Percentiles rank a stretch among this genome's conserved stretches.
Conservation (phyloP, 1,140 invertebrate genomes). For the Leptopilina boulardi region DNA sequence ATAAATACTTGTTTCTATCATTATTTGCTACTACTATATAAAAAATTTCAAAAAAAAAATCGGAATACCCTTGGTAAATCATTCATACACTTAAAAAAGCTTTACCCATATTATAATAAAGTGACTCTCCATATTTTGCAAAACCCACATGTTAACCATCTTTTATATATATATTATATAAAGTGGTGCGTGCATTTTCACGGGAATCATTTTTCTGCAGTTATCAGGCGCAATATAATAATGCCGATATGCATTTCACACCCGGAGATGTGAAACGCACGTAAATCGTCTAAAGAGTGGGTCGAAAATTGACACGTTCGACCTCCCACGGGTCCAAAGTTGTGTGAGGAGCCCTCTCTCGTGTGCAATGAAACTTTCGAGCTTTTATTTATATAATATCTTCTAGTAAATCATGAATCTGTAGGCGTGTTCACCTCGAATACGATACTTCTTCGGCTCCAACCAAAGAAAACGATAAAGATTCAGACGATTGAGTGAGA, state of each 20-base stretch:
- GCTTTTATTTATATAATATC: constrained; percentile 22
- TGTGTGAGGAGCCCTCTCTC: neutral
- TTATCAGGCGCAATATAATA: neutral
- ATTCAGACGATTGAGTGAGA: neutral
- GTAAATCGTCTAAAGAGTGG: constrained; percentile 49
- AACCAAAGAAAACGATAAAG: constrained; percentile 19
- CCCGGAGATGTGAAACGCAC: constrained; percentile 6
- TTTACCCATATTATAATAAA: too few relatives aligned
- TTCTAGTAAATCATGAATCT: constrained; percentile 36
- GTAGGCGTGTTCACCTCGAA: constrained; percentile 5
- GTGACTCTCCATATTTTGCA: too few relatives aligned
- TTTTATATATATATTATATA: too few relatives aligned
- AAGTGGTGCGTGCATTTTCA: too few relatives aligned
- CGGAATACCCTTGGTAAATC: too few relatives aligned
- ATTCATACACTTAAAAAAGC: too few relatives aligned
- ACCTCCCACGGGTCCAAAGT: constrained; percentile 42
- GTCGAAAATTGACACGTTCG: constrained; percentile 63
- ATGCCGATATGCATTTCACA: neutral
- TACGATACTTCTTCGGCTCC: constrained; percentile 12
- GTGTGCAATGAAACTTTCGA: constrained; percentile 14
- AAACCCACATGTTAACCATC: too few relatives aligned
- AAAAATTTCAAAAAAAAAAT: too few relatives aligned
- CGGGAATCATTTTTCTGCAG: neutral
- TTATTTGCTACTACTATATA: too few relatives aligned
- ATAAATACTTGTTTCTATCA: too few relatives aligned